Conservation (phyloP, 2,113 vertebrate genomes). For the Oxyruncus cristatus region DNA sequence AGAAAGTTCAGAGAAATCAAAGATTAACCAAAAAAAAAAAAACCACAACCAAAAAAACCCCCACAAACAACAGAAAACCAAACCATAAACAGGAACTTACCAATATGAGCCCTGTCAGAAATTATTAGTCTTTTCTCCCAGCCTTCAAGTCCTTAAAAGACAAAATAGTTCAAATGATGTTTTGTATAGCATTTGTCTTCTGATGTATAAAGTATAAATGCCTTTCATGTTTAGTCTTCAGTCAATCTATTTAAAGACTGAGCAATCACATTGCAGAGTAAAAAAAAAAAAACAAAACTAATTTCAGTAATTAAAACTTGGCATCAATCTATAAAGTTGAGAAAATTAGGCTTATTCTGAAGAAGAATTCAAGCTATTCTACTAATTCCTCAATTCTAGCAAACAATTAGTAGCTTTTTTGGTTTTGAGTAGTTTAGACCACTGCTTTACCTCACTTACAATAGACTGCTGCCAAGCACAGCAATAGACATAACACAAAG, state of each 20-base stretch:
- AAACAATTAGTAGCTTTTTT: not conserved
- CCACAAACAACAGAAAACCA: not conserved
- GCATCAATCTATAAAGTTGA: not conserved
- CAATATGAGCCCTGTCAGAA: constrained; percentile 97
- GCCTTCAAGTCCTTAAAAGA: constrained; percentile 85
- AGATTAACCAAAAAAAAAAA: not conserved
- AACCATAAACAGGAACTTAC: constrained; percentile 72
- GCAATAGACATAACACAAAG: not conserved
- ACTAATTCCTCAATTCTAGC: not conserved
- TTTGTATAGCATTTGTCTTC: not conserved
- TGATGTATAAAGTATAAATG: not conserved
- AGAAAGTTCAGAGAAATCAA: constrained; percentile 51
- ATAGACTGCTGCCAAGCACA: not conserved
- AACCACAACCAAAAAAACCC: no score
- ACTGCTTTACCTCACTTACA: not conserved
- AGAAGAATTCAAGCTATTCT: not conserved
- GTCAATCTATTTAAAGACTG: not conserved
- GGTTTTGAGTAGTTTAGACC: not conserved
- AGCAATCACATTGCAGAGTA: not conserved
- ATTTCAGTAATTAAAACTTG: not conserved
- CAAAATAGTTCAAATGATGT: constrained; percentile 8
- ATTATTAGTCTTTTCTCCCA: constrained; percentile 96
- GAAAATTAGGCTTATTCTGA: not conserved
- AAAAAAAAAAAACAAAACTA: not conserved
- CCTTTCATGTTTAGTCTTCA: not conserved